Evolutionary conservation across 2,888 invertebrate genomes (phyloP).

Genomic region (Tiliacea aurago): DNA sequence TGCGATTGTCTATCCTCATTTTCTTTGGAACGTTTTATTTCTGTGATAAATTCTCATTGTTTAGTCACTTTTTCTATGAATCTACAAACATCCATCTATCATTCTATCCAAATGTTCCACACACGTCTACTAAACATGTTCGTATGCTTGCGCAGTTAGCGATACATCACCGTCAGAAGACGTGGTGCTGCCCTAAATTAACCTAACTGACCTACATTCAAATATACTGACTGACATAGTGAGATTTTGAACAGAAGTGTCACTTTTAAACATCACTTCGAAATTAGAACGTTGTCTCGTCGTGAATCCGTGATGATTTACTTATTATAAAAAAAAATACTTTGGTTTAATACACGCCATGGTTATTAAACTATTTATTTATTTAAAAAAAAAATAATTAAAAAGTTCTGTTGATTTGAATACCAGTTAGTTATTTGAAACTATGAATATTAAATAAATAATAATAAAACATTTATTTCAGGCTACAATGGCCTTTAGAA

Average conservation of each 20-base stretch:
- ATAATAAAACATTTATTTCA: no score
- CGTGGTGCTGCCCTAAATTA: conserved; percentile 43
- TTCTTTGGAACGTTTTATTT: neutral
- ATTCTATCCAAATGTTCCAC: neutral
- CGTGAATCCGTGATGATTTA: no score
- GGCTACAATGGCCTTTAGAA: no score
- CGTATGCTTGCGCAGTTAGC: conserved; percentile 29
- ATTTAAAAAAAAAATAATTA: no score
- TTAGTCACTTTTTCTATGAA: neutral
- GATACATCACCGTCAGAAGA: conserved; percentile 55
- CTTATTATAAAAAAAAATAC: neutral
- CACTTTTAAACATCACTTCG: neutral
- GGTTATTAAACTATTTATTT: no score
- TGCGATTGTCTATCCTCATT: no score
- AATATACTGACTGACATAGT: neutral
- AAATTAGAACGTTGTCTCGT: neutral
- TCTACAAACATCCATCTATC: conserved; percentile 30
- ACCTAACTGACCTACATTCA: conserved; percentile 50
- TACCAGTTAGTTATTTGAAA: no score
- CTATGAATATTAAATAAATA: no score
- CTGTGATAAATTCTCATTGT: neutral
- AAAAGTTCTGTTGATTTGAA: no score
- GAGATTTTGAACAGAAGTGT: neutral
- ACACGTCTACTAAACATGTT: neutral
- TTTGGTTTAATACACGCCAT: no score